Conservation (phyloP, 2,113 vertebrate species). For the Gymnarchus niloticus region DNA sequence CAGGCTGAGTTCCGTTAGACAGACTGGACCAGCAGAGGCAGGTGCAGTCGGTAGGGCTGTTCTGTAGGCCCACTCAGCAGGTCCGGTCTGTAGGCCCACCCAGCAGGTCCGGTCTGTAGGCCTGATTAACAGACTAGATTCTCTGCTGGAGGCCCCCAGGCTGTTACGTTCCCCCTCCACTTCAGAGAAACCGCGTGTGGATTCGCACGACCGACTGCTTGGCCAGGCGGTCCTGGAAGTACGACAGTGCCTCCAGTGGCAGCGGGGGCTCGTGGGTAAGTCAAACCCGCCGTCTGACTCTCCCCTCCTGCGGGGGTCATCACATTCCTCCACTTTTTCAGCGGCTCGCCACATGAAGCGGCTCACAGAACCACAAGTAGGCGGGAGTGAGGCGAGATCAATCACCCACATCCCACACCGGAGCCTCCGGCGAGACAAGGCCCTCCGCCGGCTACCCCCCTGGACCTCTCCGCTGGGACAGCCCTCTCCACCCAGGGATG, state of each 20-base stretch:
- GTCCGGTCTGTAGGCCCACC: background rate
- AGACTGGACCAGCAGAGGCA: background rate
- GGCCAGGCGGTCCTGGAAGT: background rate
- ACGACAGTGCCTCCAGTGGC: too few species aligned
- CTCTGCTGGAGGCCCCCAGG: background rate
- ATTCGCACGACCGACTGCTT: background rate
- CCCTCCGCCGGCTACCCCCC: background rate
- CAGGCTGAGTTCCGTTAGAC: too few species aligned
- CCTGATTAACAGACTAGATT: too few species aligned
- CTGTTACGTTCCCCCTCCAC: background rate
- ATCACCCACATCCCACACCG: background rate
- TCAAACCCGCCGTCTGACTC: background rate
- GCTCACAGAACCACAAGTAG: background rate
- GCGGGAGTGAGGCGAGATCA: background rate
- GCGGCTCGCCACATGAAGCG: background rate
- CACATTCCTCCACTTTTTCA: background rate
- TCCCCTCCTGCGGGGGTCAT: background rate
- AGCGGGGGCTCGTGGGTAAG: background rate
- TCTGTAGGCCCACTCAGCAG: background rate
- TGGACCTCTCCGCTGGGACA: background rate
- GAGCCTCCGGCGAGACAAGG: background rate
- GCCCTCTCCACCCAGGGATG: constrained; percentile 12
- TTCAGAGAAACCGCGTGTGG: background rate
- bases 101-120: background rate
- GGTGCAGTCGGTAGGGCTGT: background rate